phyloP scores from a whole-genome alignment of 2,113 vertebrate genomes.

The Eudyptes chrysolophus region DNA sequence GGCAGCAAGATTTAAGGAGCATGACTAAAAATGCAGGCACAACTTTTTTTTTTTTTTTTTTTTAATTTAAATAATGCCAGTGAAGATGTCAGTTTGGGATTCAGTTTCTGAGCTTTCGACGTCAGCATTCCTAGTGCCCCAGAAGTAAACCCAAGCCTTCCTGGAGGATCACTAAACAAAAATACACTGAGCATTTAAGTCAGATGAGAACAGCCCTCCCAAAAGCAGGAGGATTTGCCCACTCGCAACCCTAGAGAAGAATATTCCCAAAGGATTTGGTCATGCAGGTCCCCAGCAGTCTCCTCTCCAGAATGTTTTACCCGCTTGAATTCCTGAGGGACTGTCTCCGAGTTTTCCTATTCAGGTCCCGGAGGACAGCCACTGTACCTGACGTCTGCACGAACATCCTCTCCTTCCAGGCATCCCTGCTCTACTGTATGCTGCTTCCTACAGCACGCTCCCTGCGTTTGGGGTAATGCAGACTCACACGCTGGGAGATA shows the following conservation, averaged over 20 bases:
- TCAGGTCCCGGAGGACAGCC: not conserved
- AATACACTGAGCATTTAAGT: not conserved
- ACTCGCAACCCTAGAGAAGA: not conserved
- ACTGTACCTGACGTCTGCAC: accelerated
- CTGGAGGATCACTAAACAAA: not conserved
- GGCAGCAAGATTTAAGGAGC: not conserved
- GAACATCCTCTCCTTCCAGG: not conserved
- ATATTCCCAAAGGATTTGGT: not conserved
- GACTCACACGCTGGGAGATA: too few relatives aligned
- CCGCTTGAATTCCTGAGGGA: not conserved
- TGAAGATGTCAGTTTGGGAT: not conserved
- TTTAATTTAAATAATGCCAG: not conserved
- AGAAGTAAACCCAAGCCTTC: not conserved
- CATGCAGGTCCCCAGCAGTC: not conserved
- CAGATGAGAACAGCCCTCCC: not conserved
- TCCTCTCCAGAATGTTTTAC: not conserved
- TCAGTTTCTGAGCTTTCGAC: not conserved
- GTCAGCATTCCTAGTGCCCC: not conserved
- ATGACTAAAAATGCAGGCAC: not conserved
- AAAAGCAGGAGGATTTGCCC: not conserved
- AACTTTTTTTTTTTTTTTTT: not conserved
- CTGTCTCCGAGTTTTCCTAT: not conserved
- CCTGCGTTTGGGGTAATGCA: not conserved
- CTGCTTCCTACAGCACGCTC: not conserved
- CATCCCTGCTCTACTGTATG: not conserved